Percentiles rank a stretch among this genome's conserved stretches.
Evolutionary conservation across 2,797 vertebrate genomes (phyloP).

Genomic region (Sebastes melanostomus): DNA sequence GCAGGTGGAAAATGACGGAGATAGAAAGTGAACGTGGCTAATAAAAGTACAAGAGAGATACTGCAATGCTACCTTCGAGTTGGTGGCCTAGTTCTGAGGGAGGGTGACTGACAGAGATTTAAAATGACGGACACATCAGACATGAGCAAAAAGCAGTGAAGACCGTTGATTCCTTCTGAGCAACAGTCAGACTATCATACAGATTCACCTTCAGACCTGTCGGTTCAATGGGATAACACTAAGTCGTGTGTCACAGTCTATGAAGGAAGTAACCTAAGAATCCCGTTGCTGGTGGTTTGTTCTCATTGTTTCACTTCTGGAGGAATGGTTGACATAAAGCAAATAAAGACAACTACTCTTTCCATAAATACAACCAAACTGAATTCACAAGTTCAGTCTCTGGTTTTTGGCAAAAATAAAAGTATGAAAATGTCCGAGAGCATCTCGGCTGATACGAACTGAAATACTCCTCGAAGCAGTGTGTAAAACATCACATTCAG

Average conservation of each 20-base stretch:
- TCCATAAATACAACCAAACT: not conserved
- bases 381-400: not conserved
- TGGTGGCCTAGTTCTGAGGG: constrained; percentile 40
- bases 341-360: not conserved
- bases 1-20: constrained; percentile 8
- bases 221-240: not conserved
- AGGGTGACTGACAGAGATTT: constrained; percentile 55
- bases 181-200: constrained; percentile 27
- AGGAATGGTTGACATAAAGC: not conserved
- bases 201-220: constrained; percentile 13
- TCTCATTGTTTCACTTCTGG: not conserved
- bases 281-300: constrained; percentile 28
- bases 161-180: constrained; percentile 30
- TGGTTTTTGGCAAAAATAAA: constrained; percentile 22
- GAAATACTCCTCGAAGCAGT: constrained; percentile 33
- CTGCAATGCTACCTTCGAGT: constrained; percentile 17
- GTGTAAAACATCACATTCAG: constrained; percentile 51
- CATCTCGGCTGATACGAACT: not conserved
- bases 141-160: constrained; percentile 29
- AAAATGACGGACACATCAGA: constrained; percentile 53
- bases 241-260: not conserved
- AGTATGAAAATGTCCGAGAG: constrained; percentile 32
- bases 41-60: constrained; percentile 23
- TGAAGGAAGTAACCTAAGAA: not conserved
- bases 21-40: not conserved